Percentiles rank a stretch among this genome's conserved stretches.
Conservation (phyloP, 2,113 vertebrate genomes). For the Dasyurus viverrinus region DNA sequence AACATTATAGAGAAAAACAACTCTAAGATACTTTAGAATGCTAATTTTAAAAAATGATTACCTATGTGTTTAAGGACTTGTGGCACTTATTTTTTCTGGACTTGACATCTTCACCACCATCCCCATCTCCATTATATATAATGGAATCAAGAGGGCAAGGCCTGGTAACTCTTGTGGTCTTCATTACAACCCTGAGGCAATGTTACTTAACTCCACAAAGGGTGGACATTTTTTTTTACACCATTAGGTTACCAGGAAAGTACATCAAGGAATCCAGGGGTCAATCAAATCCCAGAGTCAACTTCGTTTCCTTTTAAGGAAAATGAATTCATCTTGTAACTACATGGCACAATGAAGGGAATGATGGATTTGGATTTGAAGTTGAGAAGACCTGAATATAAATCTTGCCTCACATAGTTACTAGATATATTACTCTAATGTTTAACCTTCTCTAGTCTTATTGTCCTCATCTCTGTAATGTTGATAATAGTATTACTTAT, state of each 20-base stretch:
- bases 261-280: not conserved
- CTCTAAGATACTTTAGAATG: not conserved
- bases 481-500: not conserved
- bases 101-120: not conserved
- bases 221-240: not conserved
- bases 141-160: not conserved
- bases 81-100: not conserved
- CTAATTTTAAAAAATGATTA: not conserved
- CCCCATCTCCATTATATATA: not conserved
- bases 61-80: not conserved
- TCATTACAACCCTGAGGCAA: not conserved
- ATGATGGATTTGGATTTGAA: not conserved
- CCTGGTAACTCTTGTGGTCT: not conserved
- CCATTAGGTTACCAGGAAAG: not conserved
- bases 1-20: not conserved
- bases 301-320: not conserved
- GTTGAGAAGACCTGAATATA: not conserved
- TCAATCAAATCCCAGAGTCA: not conserved
- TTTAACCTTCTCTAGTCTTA: too few relatives aligned
- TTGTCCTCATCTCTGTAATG: not conserved
- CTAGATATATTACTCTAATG: not conserved
- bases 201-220: not conserved
- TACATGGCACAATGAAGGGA: not conserved
- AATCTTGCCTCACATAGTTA: not conserved
- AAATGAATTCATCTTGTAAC: not conserved